Percentiles rank a stretch among this genome's conserved stretches.
Conservation (phyloP, 2,797 vertebrate genomes). For the Myiotriccus ornatus region DNA sequence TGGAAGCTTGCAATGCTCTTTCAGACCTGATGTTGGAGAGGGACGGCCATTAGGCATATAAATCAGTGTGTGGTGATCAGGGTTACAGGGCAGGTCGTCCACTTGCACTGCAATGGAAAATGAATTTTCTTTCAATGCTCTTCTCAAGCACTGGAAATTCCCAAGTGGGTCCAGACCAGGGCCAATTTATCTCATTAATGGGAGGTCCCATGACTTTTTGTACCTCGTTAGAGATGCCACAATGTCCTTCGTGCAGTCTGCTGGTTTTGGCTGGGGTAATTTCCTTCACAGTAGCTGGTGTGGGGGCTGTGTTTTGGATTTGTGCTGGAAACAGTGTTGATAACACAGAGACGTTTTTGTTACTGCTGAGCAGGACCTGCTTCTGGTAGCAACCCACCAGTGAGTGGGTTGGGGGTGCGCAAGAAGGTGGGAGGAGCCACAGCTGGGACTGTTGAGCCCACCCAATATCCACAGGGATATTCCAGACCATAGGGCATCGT, state of each 20-base stretch:
- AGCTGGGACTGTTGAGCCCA: background rate
- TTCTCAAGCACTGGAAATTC: background rate
- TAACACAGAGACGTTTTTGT: background rate
- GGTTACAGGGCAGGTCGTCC: constrained; percentile 6
- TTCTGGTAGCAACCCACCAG: background rate
- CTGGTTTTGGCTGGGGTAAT: background rate
- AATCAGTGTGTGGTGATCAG: background rate
- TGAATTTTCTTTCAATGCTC: background rate
- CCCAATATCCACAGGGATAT: background rate
- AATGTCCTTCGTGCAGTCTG: background rate
- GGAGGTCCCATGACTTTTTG: background rate
- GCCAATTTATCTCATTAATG: background rate
- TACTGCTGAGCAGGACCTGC: rapidly evolving
- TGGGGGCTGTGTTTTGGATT: background rate
- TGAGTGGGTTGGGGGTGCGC: background rate
- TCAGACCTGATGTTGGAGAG: background rate
- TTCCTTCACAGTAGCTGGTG: background rate
- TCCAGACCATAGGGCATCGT: no score
- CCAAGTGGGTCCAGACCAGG: background rate
- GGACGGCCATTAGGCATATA: background rate
- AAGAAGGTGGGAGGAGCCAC: background rate
- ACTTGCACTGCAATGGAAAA: background rate
- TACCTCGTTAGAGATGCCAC: background rate
- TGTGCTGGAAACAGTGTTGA: background rate
- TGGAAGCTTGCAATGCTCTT: background rate